Evolutionary conservation across 2,797 vertebrate genomes (phyloP).

Genomic region (Xenops minutus): DNA sequence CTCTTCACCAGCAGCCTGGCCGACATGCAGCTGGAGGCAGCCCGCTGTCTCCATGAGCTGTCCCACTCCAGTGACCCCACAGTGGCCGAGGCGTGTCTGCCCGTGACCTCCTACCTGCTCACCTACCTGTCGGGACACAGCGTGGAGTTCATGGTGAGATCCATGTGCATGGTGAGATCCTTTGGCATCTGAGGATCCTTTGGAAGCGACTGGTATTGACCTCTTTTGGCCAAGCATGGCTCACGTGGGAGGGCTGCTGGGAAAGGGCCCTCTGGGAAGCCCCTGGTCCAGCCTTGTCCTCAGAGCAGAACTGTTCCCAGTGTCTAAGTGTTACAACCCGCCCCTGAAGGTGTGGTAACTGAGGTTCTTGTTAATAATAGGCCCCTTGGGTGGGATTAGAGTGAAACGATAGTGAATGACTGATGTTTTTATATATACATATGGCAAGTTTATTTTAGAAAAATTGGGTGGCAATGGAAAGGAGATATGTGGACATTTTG

Average conservation of each 20-base stretch:
- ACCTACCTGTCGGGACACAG: slow-evolving; percentile 92
- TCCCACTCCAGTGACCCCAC: slow-evolving; percentile 84
- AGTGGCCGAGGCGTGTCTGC: slow-evolving; percentile 84
- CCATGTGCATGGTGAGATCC: accelerated
- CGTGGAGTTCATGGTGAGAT: slow-evolving; percentile 86
- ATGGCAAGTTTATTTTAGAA: background rate
- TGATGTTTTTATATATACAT: background rate
- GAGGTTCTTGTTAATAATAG: background rate
- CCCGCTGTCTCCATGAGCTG: slow-evolving; percentile 88
- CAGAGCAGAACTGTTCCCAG: background rate
- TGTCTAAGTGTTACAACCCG: too few relatives aligned
- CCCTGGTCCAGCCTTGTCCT: background rate
- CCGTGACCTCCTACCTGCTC: slow-evolving; percentile 92
- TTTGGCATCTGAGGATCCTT: background rate
- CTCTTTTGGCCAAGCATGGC: background rate
- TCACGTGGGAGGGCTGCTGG: background rate
- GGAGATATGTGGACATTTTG: background rate
- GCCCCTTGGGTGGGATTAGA: background rate
- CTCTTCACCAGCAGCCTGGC: slow-evolving; percentile 86
- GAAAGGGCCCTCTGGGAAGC: background rate
- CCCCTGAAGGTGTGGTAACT: background rate
- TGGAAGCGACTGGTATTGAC: accelerated
- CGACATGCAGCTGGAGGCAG: slow-evolving; percentile 86
- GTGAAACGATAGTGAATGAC: background rate
- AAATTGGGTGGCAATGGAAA: background rate